phyloP scores from a whole-genome alignment of 2,113 vertebrate species.

The Potamarius usumacintae region DNA sequence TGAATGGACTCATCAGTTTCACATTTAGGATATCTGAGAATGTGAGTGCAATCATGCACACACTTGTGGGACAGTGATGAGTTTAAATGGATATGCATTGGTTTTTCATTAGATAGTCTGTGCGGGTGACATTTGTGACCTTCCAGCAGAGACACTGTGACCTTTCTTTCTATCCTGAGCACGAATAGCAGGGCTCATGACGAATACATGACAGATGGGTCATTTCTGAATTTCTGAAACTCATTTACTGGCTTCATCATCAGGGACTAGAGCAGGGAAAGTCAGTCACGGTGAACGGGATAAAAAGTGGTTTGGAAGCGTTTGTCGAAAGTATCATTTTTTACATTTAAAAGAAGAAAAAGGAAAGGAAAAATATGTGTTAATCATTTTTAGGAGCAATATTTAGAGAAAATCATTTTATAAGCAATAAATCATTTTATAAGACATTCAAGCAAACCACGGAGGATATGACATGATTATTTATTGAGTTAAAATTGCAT shows the following conservation, averaged over 20 bases:
- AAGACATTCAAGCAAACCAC: background rate
- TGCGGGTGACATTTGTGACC: constrained; percentile 16
- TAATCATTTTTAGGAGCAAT: background rate
- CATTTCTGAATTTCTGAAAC: constrained; percentile 11
- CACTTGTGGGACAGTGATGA: background rate
- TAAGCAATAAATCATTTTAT: background rate
- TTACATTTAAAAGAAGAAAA: background rate
- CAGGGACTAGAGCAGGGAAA: background rate
- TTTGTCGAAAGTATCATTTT: background rate
- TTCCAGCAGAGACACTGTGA: constrained; percentile 11
- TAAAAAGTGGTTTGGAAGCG: background rate
- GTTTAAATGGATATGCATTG: constrained; percentile 33
- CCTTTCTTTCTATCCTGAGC: constrained; percentile 14
- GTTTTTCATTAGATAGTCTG: constrained; percentile 31
- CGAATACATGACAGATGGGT: background rate
- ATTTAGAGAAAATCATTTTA: background rate
- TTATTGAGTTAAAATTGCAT: background rate
- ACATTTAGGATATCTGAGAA: constrained; percentile 21
- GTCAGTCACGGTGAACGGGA: background rate
- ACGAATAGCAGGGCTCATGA: background rate
- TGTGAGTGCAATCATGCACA: background rate
- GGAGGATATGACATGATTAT: background rate
- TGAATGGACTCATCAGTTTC: background rate
- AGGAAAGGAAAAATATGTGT: background rate
- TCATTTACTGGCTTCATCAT: constrained; percentile 9